A percentile compares a stretch with the other conserved stretches of the same genome.
Evolutionary conservation across 2,113 vertebrate genomes (phyloP).

Genomic region (Barbus barbus): DNA sequence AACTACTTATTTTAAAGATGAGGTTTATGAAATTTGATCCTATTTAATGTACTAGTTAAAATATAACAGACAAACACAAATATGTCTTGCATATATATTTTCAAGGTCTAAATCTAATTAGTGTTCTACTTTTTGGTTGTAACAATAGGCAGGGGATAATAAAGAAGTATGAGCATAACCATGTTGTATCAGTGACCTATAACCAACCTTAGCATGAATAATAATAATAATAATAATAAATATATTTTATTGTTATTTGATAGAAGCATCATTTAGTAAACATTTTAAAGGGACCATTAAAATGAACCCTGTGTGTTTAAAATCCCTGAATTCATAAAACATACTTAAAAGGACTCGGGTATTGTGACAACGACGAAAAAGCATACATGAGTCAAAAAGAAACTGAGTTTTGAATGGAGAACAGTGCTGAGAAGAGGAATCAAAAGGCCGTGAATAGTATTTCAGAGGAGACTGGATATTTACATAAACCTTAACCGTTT

Average conservation of each 20-base stretch:
- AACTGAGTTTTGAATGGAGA: background rate
- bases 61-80: background rate
- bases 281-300: background rate
- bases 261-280: background rate
- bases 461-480: background rate
- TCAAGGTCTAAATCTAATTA: background rate
- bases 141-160: background rate
- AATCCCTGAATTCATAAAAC: background rate
- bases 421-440: background rate
- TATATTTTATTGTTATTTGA: background rate
- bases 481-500: background rate
- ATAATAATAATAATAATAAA: background rate
- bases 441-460: background rate
- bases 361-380: background rate
- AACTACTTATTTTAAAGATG: background rate
- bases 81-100: background rate
- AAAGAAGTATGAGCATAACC: background rate
- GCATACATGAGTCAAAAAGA: background rate
- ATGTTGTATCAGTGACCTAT: background rate
- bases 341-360: background rate
- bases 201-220: background rate
- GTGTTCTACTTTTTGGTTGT: background rate
- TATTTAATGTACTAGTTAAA: background rate
- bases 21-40: background rate
- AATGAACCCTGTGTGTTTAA: background rate